A percentile compares a stretch with the other conserved stretches of the same genome.
Conservation (phyloP, 2,797 vertebrate species). For the Sciurus carolinensis region DNA sequence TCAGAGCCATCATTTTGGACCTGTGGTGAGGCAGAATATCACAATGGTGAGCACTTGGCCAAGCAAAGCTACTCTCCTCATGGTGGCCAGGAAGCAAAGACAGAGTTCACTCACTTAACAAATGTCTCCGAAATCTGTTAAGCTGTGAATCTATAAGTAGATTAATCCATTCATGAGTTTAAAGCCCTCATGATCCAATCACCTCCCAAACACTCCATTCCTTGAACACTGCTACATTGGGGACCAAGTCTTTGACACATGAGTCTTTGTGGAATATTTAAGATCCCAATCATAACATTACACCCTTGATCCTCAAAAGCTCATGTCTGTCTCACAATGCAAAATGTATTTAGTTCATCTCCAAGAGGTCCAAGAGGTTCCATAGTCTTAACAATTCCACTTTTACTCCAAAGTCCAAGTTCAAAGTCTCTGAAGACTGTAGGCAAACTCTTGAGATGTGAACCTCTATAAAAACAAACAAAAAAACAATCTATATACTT, state of each 20-base stretch:
- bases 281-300: not conserved
- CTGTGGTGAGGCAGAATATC: not conserved
- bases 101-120: not conserved
- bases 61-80: not conserved
- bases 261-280: not conserved
- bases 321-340: not conserved
- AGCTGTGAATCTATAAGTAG: not conserved
- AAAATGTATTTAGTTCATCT: not conserved
- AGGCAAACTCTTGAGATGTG: not conserved
- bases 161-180: not conserved
- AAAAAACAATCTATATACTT: too few relatives aligned
- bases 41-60: not conserved
- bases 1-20: not conserved
- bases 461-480: too few relatives aligned
- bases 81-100: not conserved
- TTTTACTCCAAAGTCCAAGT: not conserved
- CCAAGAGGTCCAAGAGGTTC: not conserved
- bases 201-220: not conserved
- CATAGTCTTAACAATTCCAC: not conserved
- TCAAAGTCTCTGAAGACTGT: not conserved
- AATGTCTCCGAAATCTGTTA: not conserved
- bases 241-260: not conserved
- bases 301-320: not conserved
- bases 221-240: not conserved
- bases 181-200: not conserved